Conservation (phyloP, 2,797 vertebrate species). For the Threskiornis aethiopicus region DNA sequence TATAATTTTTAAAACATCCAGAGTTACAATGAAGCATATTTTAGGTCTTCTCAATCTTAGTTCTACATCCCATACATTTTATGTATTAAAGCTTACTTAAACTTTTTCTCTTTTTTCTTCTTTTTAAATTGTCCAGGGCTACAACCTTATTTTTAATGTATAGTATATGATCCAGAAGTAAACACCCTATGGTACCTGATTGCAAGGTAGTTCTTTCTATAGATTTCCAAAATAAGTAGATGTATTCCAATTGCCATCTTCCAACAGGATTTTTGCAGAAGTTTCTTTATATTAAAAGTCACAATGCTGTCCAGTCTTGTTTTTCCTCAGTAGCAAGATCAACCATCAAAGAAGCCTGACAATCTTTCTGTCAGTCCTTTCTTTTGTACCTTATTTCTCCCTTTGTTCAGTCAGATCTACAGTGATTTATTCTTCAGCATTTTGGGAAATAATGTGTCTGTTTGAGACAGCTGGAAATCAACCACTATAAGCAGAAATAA, state of each 20-base stretch:
- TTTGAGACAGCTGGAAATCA: neutral
- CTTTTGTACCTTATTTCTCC: neutral
- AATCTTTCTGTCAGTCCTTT: neutral
- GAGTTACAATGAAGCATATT: neutral
- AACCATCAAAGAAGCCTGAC: neutral
- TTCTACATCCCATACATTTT: neutral
- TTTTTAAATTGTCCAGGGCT: neutral
- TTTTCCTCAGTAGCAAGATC: neutral
- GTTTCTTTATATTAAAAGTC: neutral
- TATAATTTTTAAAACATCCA: neutral
- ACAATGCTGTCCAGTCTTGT: neutral
- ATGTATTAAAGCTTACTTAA: neutral
- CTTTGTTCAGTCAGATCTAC: neutral
- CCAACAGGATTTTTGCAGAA: neutral
- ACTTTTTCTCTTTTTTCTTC: neutral
- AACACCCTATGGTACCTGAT: neutral
- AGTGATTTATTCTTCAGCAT: neutral
- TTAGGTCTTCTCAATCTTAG: neutral
- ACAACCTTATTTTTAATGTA: neutral
- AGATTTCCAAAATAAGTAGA: neutral
- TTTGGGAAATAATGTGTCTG: neutral
- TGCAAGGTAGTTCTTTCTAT: neutral
- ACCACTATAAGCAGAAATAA: neutral
- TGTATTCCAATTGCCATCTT: neutral
- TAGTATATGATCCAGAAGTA: neutral